A percentile compares a stretch with the other conserved stretches of the same genome.
phyloP scores from a whole-genome alignment of 2,113 vertebrate species.

The Macrotis lagotis region DNA sequence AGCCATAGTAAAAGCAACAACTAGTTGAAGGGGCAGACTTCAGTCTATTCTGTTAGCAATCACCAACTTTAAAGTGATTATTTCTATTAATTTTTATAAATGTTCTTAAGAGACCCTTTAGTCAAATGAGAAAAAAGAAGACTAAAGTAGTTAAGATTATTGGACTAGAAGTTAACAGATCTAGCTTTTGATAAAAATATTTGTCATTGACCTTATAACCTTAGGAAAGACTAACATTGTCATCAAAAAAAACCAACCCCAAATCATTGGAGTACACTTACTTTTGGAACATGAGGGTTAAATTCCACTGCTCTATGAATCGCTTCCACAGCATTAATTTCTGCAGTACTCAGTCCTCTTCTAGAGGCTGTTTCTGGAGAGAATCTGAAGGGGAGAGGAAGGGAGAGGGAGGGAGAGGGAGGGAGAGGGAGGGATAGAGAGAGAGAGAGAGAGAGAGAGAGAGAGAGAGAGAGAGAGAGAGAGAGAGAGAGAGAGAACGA shows the following conservation, averaged over 20 bases:
- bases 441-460: slow-evolving; percentile 25
- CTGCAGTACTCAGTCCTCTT: slow-evolving; percentile 97
- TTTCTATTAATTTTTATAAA: slow-evolving; percentile 44
- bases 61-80: slow-evolving; percentile 32
- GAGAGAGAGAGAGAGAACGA: background rate
- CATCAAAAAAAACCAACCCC: slow-evolving; percentile 60
- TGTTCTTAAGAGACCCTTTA: slow-evolving; percentile 35
- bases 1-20: slow-evolving; percentile 49
- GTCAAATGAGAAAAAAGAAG: slow-evolving; percentile 24
- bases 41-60: slow-evolving; percentile 55
- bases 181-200: slow-evolving; percentile 44
- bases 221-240: slow-evolving; percentile 61
- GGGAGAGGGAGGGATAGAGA: too few relatives aligned
- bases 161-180: slow-evolving; percentile 12
- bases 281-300: slow-evolving; percentile 99
- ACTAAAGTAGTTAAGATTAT: slow-evolving; percentile 40
- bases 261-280: slow-evolving; percentile 74
- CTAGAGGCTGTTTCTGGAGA: slow-evolving; percentile 97
- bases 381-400: slow-evolving; percentile 90
- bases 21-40: slow-evolving; percentile 18
- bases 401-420: too few relatives aligned
- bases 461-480: background rate
- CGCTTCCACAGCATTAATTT: slow-evolving; percentile 99
- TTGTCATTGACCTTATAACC: slow-evolving; percentile 39
- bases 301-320: slow-evolving; percentile 99